Evolutionary conservation across 2,113 vertebrate species (phyloP).

Genomic region (Lagopus muta): DNA sequence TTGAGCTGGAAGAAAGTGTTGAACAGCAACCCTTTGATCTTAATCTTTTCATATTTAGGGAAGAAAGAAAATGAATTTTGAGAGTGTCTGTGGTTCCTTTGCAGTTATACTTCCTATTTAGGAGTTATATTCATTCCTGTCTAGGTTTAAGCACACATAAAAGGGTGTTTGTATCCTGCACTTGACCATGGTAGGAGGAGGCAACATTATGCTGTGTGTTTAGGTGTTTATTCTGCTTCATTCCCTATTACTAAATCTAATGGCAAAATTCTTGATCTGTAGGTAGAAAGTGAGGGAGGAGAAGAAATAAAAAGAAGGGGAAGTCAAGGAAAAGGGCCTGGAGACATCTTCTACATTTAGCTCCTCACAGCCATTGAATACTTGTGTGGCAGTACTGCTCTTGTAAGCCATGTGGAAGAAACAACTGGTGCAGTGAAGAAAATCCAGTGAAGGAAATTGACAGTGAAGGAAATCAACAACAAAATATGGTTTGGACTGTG

Average conservation of each 20-base stretch:
- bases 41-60: neutral
- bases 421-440: neutral
- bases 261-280: neutral
- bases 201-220: neutral
- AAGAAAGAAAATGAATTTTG: neutral
- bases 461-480: neutral
- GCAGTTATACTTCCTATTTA: neutral
- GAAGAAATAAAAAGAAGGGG: neutral
- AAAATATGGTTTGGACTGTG: neutral
- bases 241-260: neutral
- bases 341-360: neutral
- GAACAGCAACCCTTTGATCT: neutral
- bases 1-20: neutral
- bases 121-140: neutral
- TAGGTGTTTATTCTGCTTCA: neutral
- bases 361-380: neutral
- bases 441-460: neutral
- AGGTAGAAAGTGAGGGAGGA: neutral
- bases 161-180: neutral
- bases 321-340: neutral
- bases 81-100: neutral
- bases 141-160: neutral
- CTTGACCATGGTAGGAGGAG: neutral
- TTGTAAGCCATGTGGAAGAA: neutral
- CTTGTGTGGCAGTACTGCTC: accelerated